Evolutionary conservation across 2,113 vertebrate species (phyloP), one percentile per base, ranked within the genome.

Genomic region (Okapia johnstoni): DNA sequence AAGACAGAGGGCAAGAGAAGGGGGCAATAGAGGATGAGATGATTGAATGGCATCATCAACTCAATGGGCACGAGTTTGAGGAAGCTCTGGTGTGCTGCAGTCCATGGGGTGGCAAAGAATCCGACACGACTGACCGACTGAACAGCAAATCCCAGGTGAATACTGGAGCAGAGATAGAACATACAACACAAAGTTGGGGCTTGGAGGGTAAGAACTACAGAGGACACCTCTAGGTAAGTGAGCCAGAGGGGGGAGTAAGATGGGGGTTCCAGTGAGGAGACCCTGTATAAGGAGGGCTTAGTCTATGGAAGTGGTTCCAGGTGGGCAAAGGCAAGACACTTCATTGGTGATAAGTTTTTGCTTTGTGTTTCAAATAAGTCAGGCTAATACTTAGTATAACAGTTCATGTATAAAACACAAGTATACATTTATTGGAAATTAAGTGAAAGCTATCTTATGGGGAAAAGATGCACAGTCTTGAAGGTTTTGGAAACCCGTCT

Each of bases 341-440:
- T 28, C 85, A 54, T 0, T 10, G 2, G 21, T 16, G 7, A 15
- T 4, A 4, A 40, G 28, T n/a, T 79, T 88, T 50, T 33, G 17
- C 46, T 86, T 88, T 57, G 21, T 73, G 25, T 60, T 92, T 91
- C 87, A 93, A 93, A 60, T 63, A 88, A 88, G 63, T 46, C 80
- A 88, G 84, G 52, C 55, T 94, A 73, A 73, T 66, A 79, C 58
- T 79, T 50, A 81, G n/a, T 66, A 28, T 77, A 63, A 70, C 36
- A 84, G 50, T 63, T 70, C 43, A 92, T 48, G 43, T 40, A 55
- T 5, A 30, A 80, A 92, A 89, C 63, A 83, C 86, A 95, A 93
- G 79, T 76, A 94, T 46, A 63, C 43, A 63, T 96, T 98, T 95
- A 87, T 90, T 97, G 33, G 63, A 95, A 94, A 95, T 88, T 28